These are phyloP conservation scores for Caenorhabditis panamensis DNA, from an alignment of 2,888 invertebrate genomes.

Conservation along the genomic window DNA sequence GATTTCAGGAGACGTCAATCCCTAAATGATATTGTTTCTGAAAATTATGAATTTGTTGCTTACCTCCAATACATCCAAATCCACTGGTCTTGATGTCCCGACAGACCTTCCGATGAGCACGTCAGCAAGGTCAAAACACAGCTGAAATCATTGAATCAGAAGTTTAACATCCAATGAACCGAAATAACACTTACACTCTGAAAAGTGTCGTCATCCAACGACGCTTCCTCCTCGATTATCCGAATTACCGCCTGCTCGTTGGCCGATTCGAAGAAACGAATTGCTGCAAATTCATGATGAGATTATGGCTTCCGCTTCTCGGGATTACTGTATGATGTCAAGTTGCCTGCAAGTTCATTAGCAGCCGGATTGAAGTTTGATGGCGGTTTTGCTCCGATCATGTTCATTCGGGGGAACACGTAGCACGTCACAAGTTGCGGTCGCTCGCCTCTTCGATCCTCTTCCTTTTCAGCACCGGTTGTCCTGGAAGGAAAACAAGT, in stretches of 20 bases:
- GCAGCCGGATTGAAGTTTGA: slow-evolving; percentile 80
- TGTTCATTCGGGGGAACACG: slow-evolving; percentile 77
- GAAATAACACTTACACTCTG: slow-evolving; percentile 58
- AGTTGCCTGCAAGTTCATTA: slow-evolving; percentile 79
- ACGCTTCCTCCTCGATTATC: slow-evolving; percentile 79
- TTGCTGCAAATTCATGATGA: slow-evolving; percentile 67
- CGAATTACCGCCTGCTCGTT: slow-evolving; percentile 76
- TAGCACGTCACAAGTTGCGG: slow-evolving; percentile 76
- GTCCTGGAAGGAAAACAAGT: slow-evolving; percentile 48
- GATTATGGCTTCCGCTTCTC: neutral
- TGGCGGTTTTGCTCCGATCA: slow-evolving; percentile 77
- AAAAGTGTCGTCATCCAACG: slow-evolving; percentile 70
- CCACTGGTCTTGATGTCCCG: slow-evolving; percentile 53
- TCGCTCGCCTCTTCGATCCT: slow-evolving; percentile 62
- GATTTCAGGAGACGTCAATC: slow-evolving; percentile 72
- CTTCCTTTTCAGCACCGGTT: slow-evolving; percentile 61
- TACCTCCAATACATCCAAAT: slow-evolving; percentile 53
- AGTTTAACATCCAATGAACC: neutral
- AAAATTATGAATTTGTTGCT: too few relatives aligned
- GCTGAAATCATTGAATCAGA: slow-evolving; percentile 44
- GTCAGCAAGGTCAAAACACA: slow-evolving; percentile 66
- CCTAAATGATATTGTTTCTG: too few relatives aligned
- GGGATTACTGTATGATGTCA: slow-evolving; percentile 77
- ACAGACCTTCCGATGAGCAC: slow-evolving; percentile 54
- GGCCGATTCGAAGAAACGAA: slow-evolving; percentile 79